These are phyloP conservation scores for Telmatochromis sp. DNA, from an alignment of 2,113 vertebrate genomes.

Conservation along the genomic window DNA sequence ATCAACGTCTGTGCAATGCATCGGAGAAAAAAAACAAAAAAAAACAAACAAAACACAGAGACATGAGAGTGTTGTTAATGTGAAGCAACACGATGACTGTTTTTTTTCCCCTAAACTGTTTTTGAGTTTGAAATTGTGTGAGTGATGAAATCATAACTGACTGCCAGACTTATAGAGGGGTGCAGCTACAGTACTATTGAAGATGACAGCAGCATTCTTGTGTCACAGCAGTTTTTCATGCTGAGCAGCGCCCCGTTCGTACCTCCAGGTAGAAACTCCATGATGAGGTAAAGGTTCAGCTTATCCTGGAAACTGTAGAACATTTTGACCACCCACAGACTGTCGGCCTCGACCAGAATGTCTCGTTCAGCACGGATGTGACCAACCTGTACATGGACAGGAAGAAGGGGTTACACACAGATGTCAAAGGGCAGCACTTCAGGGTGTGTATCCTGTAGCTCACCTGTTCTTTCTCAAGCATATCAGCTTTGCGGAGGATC, in stretches of 20 bases:
- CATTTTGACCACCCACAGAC: conserved; percentile 98
- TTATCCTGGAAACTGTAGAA: conserved; percentile 99
- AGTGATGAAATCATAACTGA: not conserved
- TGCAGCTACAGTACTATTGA: not conserved
- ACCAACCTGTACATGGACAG: conserved; percentile 76
- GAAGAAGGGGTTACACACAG: not conserved
- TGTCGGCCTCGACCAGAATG: conserved; percentile 97
- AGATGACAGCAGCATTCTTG: not conserved
- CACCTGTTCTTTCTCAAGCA: conserved; percentile 98
- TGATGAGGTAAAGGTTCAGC: conserved; percentile 98
- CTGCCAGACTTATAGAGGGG: not conserved
- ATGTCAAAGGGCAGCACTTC: too few species aligned
- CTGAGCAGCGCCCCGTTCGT: not conserved
- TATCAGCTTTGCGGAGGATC: conserved; percentile 95
- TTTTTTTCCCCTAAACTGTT: not conserved
- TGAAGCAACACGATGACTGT: not conserved
- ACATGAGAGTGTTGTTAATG: not conserved
- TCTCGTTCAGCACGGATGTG: conserved; percentile 96
- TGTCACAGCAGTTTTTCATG: not conserved
- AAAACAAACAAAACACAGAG: not conserved
- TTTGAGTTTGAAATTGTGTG: not conserved
- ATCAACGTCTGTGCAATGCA: not conserved
- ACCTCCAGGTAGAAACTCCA: conserved; percentile 99
- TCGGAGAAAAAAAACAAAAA: not conserved
- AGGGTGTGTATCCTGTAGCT: not conserved